Conservation (phyloP, 2,113 vertebrate species). For the Ctenomys sociabilis region DNA sequence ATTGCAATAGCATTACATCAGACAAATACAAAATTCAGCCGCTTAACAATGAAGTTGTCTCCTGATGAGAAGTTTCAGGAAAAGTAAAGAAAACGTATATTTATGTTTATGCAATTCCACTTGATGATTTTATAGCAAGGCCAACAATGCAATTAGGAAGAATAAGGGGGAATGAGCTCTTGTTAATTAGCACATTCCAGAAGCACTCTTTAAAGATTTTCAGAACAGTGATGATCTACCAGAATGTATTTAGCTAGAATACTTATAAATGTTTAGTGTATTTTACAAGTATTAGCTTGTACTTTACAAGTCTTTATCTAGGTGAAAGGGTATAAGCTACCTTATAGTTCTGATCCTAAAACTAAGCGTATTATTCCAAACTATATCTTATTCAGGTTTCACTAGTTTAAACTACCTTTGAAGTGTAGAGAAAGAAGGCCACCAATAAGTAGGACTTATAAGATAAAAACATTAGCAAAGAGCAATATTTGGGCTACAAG, state of each 20-base stretch:
- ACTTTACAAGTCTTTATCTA: background rate
- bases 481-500: background rate
- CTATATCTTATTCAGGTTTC: background rate
- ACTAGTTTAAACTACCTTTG: background rate
- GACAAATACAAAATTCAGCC: constrained; percentile 1
- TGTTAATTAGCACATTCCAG: constrained; percentile 24
- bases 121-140: constrained; percentile 36
- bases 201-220: background rate
- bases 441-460: background rate
- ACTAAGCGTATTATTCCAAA: background rate
- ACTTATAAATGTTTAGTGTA: background rate
- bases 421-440: background rate
- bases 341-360: background rate
- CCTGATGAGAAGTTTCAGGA: constrained; percentile 53
- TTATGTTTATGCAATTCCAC: background rate
- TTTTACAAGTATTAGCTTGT: background rate
- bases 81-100: background rate
- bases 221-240: background rate
- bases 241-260: background rate
- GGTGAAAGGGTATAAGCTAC: background rate
- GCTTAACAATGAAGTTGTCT: constrained; percentile 44
- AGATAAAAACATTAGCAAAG: constrained; percentile 27
- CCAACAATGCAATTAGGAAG: background rate
- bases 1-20: background rate
- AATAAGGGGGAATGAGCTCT: background rate